A percentile compares a stretch with the other conserved stretches of the same genome.
Conservation (phyloP, 2,113 vertebrate genomes). For the Psophia crepitans region DNA sequence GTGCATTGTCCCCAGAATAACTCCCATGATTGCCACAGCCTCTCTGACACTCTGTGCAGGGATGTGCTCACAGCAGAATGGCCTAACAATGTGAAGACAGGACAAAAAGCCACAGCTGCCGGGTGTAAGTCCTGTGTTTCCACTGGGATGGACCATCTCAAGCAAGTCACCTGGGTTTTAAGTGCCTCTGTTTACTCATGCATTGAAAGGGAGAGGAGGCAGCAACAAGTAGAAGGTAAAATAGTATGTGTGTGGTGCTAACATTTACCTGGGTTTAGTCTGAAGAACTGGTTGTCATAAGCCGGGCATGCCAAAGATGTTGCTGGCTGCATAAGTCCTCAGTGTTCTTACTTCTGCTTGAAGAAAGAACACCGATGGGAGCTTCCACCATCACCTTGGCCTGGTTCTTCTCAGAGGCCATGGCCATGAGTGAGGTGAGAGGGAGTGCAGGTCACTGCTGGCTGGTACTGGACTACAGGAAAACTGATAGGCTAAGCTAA, state of each 20-base stretch:
- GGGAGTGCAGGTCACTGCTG: neutral
- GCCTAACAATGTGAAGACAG: neutral
- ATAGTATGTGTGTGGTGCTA: neutral
- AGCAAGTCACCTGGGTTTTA: neutral
- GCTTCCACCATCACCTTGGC: fast-evolving
- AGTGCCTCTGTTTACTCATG: neutral
- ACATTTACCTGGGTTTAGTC: neutral
- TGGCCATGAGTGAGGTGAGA: neutral
- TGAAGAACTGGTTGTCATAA: neutral
- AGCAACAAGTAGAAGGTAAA: neutral
- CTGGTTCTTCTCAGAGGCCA: neutral
- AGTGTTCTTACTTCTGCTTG: neutral
- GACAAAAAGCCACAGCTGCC: neutral
- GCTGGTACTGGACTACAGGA: neutral
- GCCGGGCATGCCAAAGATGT: neutral
- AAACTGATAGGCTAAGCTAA: neutral
- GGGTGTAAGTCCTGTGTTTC: neutral
- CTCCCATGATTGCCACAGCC: neutral
- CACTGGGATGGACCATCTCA: neutral
- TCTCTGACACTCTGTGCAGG: neutral
- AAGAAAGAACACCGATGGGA: neutral
- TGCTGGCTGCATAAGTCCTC: neutral
- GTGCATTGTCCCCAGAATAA: neutral
- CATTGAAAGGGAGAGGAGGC: neutral
- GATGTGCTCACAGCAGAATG: neutral